Base-by-base conservation (phyloP, 2,113 vertebrate genomes). In the Scomber japonicus region DNA sequence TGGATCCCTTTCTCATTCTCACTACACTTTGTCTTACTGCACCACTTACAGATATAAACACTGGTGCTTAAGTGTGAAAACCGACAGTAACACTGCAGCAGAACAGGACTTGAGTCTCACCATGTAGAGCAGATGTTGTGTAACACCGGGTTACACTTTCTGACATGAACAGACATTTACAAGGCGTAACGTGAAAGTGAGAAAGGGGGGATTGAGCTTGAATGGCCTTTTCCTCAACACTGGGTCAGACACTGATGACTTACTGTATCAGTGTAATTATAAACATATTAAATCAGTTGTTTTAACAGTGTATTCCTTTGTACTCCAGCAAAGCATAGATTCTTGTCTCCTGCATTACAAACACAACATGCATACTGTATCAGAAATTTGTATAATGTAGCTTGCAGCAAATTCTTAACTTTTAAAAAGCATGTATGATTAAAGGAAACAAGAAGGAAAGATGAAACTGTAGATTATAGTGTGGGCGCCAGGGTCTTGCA, bases 401-500 rank as follows among this genome's bases (percentile, higher is more conserved):
- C 67, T 71, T 70, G 17, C 55, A 75, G 72, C n/a, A 60, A 82
- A 78, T 71, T 63, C 59, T 56, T 56, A 45, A 86, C 74, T 84
- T 75, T 77, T 45, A 1, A 75, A 80, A 80, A 68, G 51, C 71
- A 68, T 3, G 13, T 14, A 11, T 62, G 11, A 30, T 27, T 27
- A 53, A 59, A 21, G 45, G 61, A 30, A 19, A 51, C 46, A 35
- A 71, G 35, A 60, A 69, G 35, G 51, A 50, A 17, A 35, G 21
- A 57, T 75, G 69, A 71, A 85, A 77, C 11, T 27, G 73, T 70
- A 87, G 81, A 91, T 93, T 83, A 89, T 21, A 81, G 90, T 85
- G 92, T 95, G 91, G 92, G 94, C 75, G 83, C 82, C 55, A 67
- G 77, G 87, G 78, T 77, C 78, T 87, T 90, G 84, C 83, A 91